phyloP scores from a whole-genome alignment of 2,113 vertebrate species.

The Stegostoma tigrinum region DNA sequence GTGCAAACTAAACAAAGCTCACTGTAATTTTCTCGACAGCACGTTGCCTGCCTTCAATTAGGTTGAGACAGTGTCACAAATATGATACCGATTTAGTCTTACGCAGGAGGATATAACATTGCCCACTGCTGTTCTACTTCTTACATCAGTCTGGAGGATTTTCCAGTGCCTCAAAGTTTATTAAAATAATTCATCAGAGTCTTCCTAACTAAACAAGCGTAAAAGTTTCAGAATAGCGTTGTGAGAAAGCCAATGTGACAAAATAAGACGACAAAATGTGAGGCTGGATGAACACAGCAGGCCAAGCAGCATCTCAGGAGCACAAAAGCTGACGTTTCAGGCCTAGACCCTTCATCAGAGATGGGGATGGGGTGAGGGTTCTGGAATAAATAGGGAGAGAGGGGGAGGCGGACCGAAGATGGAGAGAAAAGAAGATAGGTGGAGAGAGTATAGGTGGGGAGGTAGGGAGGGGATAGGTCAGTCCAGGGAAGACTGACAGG shows the following conservation, averaged over 20 bases:
- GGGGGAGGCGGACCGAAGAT: too few species aligned
- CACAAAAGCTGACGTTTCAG: too few species aligned
- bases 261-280: too few species aligned
- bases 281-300: too few species aligned
- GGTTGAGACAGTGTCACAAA: neutral
- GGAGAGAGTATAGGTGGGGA: too few species aligned
- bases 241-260: neutral
- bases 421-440: too few species aligned
- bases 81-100: neutral
- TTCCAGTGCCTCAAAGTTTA: neutral
- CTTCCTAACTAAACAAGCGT: neutral
- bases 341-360: too few species aligned
- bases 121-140: neutral
- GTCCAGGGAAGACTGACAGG: too few species aligned
- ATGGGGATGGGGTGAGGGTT: too few species aligned
- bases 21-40: conserved; percentile 10
- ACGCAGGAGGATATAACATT: neutral
- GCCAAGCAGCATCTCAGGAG: too few species aligned
- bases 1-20: conserved; percentile 32
- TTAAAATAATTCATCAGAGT: neutral
- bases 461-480: too few species aligned
- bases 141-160: neutral
- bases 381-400: too few species aligned
- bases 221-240: neutral
- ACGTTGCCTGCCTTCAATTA: conserved; percentile 19